phyloP scores from a whole-genome alignment of 2,113 vertebrate genomes.

The Limanda limanda region DNA sequence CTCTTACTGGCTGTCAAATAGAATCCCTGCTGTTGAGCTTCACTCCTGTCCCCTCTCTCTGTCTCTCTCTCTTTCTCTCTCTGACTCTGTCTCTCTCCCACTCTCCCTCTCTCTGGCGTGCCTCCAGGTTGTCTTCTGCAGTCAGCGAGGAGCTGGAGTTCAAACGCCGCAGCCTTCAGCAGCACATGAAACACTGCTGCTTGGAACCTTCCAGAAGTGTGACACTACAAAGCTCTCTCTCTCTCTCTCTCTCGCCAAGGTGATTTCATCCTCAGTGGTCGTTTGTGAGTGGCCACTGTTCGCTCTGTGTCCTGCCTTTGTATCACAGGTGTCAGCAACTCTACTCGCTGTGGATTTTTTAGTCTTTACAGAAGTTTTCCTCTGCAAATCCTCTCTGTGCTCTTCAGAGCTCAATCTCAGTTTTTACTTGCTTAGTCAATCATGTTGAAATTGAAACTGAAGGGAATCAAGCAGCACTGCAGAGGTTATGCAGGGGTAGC shows the following conservation, averaged over 20 bases:
- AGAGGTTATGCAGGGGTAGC: constrained; percentile 32
- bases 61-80: constrained; percentile 16
- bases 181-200: constrained; percentile 52
- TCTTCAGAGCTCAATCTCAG: constrained; percentile 22
- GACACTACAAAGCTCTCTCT: constrained; percentile 32
- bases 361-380: constrained; percentile 47
- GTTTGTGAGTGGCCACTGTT: neutral
- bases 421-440: constrained; percentile 8
- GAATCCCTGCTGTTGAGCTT: constrained; percentile 54
- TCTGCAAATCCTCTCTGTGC: neutral
- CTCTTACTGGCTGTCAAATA: constrained; percentile 58
- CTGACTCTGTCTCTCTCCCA: constrained; percentile 42
- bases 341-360: constrained; percentile 5
- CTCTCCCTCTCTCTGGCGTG: constrained; percentile 58
- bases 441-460: constrained; percentile 32
- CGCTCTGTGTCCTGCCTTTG: neutral
- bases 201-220: constrained; percentile 67
- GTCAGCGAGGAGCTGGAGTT: constrained; percentile 64
- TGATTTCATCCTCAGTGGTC: constrained; percentile 23
- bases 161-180: constrained; percentile 73
- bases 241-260: constrained; percentile 11
- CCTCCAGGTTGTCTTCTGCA: constrained; percentile 79
- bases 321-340: constrained; percentile 43
- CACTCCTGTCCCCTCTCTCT: constrained; percentile 27
- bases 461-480: constrained; percentile 32